Base-by-base conservation (phyloP, 1,140 invertebrate genomes). In the Diuraphis noxia region DNA sequence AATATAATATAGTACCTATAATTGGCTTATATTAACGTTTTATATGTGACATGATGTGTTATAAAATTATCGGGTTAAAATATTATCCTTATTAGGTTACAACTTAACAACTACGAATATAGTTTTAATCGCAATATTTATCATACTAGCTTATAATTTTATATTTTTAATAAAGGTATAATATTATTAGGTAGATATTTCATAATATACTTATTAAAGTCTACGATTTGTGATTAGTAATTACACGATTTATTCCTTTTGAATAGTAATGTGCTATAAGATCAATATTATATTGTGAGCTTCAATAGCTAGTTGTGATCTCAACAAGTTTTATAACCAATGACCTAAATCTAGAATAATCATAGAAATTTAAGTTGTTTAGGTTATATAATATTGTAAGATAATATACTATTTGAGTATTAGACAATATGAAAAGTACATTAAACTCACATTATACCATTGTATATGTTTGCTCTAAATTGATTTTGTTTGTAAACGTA, bases 311-410 rank as follows among this genome's bases (percentile, higher is more conserved):
- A 13, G n/a, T 72, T 2, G 13, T 72, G n/a, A 72, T 72, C 13
- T n/a, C 4, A 72, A 72, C 13, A n/a, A n/a, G 13, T n/a, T 72
- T n/a, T 72, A 72, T n/a, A 17, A n/a, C 56, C 13, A n/a, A n/a
- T 72, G n/a, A 72, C 56, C 56, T 72, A 72, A 72, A 72, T 72
- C 56, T n/a, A 72, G n/a, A 72, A 17, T 72, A 72, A 72, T n/a
- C 56, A 17, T 72, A 72, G 56, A 72, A 72, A 72, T 72, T 72
- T 0, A 72, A 72, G 34, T 17, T n/a, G 13, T 72, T n/a, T n/a
- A 17, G 13, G 10, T 72, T n/a, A n/a, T 30, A 13, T 17, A 72
- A 72, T 72, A 72, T n/a, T 17, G 25, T 56, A 34, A 72, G 56
- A 72, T 72, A 56, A 25, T 52, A 17, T 72, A 72, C 56, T n/a